A percentile compares a stretch with the other conserved stretches of the same genome.
phyloP scores from a whole-genome alignment of 2,113 vertebrate species.

The Verasper variegatus region DNA sequence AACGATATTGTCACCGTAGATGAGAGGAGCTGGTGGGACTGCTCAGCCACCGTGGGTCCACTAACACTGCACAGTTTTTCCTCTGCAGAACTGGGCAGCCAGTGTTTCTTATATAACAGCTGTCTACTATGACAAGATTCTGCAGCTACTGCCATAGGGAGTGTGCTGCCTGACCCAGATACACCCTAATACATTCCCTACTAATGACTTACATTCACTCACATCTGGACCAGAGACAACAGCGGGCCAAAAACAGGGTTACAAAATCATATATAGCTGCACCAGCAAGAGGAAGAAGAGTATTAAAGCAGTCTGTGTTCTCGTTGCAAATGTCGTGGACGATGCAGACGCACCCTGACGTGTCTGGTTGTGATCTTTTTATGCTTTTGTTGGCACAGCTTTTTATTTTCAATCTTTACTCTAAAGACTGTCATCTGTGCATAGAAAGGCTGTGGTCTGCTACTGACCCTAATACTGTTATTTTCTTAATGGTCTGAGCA shows the following conservation, averaged over 20 bases:
- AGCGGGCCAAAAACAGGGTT: background rate
- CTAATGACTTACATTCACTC: slow-evolving; percentile 70
- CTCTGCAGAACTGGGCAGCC: slow-evolving; percentile 53
- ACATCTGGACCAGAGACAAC: slow-evolving; percentile 64
- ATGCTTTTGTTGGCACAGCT: background rate
- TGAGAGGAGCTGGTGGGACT: slow-evolving; percentile 1
- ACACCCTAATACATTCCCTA: slow-evolving; percentile 71
- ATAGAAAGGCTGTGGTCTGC: background rate
- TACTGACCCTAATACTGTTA: background rate
- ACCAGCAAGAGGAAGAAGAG: slow-evolving; percentile 10
- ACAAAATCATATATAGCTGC: slow-evolving; percentile 30
- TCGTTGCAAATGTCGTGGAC: slow-evolving; percentile 26
- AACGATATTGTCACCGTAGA: background rate
- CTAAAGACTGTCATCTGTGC: too few relatives aligned
- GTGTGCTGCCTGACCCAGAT: slow-evolving; percentile 75
- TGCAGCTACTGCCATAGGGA: slow-evolving; percentile 66
- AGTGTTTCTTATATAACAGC: slow-evolving; percentile 73
- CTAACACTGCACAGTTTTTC: slow-evolving; percentile 19
- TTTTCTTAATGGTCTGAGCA: background rate
- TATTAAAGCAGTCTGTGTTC: slow-evolving; percentile 4
- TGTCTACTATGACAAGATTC: slow-evolving; percentile 73
- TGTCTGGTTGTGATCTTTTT: slow-evolving; percentile 9
- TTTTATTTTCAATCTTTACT: background rate
- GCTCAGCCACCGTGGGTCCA: background rate
- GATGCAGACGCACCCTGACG: background rate